Percentiles rank a stretch among this genome's conserved stretches.
Evolutionary conservation across 2,113 vertebrate genomes (phyloP).

Genomic region (Ciconia stormi): DNA sequence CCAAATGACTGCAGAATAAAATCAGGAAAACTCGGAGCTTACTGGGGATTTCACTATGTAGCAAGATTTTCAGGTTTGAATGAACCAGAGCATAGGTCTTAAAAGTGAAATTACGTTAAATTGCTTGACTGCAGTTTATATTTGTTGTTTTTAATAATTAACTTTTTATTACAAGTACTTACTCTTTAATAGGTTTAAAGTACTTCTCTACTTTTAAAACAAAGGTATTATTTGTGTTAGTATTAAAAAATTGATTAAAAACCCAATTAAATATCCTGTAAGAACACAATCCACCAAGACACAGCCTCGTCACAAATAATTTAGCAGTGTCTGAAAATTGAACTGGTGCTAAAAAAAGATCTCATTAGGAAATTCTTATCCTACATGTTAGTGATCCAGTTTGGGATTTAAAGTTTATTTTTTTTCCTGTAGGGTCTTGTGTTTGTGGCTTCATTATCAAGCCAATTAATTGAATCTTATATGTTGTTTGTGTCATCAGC

Average conservation of each 20-base stretch:
- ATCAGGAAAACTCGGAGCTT: not conserved
- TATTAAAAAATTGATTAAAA: not conserved
- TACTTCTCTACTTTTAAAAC: not conserved
- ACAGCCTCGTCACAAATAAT: not conserved
- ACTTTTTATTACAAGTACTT: not conserved
- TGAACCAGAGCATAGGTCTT: not conserved
- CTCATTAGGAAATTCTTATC: not conserved
- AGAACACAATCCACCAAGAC: not conserved
- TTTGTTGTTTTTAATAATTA: not conserved
- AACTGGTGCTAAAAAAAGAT: not conserved
- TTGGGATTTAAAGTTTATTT: not conserved
- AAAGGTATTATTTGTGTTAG: not conserved
- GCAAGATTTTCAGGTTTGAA: not conserved
- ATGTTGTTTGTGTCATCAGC: not conserved
- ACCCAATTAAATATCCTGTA: not conserved
- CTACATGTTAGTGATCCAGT: not conserved
- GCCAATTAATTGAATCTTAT: not conserved
- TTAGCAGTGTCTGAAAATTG: not conserved
- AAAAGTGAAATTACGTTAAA: not conserved
- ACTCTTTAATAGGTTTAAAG: not conserved
- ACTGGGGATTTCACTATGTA: fast-evolving
- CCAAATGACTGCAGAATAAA: not conserved
- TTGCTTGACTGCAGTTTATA: not conserved
- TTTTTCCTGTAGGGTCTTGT: not conserved
- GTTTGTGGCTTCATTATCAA: not conserved